phyloP scores from a whole-genome alignment of 2,888 invertebrate genomes.

The Platerodrilus igneus region DNA sequence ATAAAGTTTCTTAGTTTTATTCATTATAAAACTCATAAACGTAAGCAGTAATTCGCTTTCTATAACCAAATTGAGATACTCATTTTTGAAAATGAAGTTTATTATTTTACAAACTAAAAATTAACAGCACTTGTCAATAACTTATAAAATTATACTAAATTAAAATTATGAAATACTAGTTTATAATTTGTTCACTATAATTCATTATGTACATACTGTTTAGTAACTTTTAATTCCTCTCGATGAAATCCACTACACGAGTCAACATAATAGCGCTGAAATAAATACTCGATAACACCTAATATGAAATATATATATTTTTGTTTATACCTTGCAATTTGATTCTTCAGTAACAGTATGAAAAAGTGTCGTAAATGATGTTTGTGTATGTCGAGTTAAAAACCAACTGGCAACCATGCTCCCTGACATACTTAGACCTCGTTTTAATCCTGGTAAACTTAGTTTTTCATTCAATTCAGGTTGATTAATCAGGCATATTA shows the following conservation, averaged over 20 bases:
- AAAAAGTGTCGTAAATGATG: constrained; percentile 76
- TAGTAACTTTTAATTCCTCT: constrained; percentile 76
- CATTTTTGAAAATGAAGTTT: no score
- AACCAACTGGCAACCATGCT: constrained; percentile 75
- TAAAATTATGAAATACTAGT: no score
- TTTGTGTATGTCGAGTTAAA: constrained; percentile 66
- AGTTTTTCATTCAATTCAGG: constrained; percentile 54
- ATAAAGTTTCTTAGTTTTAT: no score
- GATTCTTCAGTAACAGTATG: constrained; percentile 67
- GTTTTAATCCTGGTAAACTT: constrained; percentile 64
- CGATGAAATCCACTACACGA: constrained; percentile 76
- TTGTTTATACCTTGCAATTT: constrained; percentile 62
- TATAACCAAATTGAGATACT: no score
- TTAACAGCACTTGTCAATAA: no score
- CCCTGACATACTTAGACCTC: constrained; percentile 65
- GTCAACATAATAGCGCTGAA: constrained; percentile 63
- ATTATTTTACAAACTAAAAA: no score
- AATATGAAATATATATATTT: background rate
- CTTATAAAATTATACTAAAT: no score
- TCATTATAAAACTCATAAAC: no score
- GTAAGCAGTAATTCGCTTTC: no score
- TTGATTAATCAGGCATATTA: constrained; percentile 73
- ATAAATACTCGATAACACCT: constrained; percentile 28
- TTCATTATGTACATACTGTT: constrained; percentile 78
- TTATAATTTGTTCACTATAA: no score